Base-by-base conservation (phyloP, 1,140 invertebrate genomes). In the Capitella teleta region DNA sequence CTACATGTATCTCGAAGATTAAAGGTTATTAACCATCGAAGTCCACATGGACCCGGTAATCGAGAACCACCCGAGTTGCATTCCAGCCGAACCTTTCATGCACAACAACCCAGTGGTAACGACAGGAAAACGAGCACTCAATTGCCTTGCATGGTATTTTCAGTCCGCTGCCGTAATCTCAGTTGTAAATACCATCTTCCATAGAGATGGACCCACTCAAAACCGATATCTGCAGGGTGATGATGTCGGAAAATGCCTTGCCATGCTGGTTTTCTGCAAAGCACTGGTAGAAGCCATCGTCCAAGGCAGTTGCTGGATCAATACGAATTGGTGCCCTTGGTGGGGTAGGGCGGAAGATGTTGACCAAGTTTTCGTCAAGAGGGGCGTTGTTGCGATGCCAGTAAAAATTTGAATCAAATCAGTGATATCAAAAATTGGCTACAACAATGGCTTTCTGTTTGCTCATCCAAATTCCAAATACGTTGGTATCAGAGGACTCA, bases 281-380 rank as follows among this genome's bases (percentile, higher is more conserved):
- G 28, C 49, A 51, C 16, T 44, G 49, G 38, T 51, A 51, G 5
- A 18, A 12, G 25, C 49, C 49, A 6, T 49, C 36, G 47, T 49
- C n/a, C n/a, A n/a, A n/a, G n/a, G n/a, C n/a, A n/a, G n/a, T n/a
- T n/a, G n/a, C n/a, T n/a, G n/a, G n/a, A n/a, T n/a, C n/a, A n/a
- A n/a, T n/a, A n/a, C n/a, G n/a, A n/a, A n/a, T n/a, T n/a, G n/a
- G n/a, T n/a, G n/a, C n/a, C n/a, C n/a, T n/a, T n/a, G n/a, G n/a
- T n/a, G n/a, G n/a, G n/a, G n/a, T n/a, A n/a, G n/a, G n/a, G n/a
- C n/a, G n/a, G n/a, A n/a, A n/a, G n/a, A n/a, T n/a, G n/a, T n/a
- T n/a, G n/a, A n/a, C n/a, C n/a, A n/a, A n/a, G n/a, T n/a, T n/a
- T n/a, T n/a, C n/a, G n/a, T n/a, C n/a, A n/a, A n/a, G n/a, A n/a